phyloP scores from a whole-genome alignment of 2,113 vertebrate genomes.

The Phainopepla nitens region DNA sequence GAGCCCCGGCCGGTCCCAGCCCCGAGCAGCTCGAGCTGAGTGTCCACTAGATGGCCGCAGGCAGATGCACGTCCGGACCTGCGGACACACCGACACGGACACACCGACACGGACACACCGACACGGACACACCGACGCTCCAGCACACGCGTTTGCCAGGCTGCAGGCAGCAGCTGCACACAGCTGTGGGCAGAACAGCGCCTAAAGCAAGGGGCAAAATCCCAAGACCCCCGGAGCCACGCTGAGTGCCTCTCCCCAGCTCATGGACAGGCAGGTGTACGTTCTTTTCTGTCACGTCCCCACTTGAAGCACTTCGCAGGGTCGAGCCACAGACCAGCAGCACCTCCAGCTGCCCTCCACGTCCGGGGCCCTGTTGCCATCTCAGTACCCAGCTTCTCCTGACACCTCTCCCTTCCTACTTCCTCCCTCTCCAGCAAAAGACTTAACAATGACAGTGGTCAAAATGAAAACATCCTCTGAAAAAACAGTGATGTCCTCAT shows the following conservation, averaged over 20 bases:
- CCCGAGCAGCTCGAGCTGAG: neutral
- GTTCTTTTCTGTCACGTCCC: neutral
- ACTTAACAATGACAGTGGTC: neutral
- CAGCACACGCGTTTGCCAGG: neutral
- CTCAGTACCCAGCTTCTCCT: too few species aligned
- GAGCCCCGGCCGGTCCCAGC: neutral
- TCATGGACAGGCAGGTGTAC: accelerated
- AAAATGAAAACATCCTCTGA: neutral
- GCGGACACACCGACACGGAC: neutral
- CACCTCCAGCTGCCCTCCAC: neutral
- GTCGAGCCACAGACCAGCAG: neutral
- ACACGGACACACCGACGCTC: neutral
- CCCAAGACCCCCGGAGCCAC: accelerated
- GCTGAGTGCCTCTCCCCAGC: accelerated
- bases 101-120: neutral
- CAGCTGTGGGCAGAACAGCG: neutral
- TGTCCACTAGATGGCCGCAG: conserved; percentile 54
- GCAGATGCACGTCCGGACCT: neutral
- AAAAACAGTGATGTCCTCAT: neutral
- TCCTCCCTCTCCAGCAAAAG: neutral
- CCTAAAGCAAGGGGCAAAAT: neutral
- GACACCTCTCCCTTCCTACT: neutral
- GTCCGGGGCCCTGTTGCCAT: accelerated
- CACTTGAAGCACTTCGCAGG: neutral
- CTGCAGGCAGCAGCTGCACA: neutral